Conservation (phyloP, 2,797 vertebrate genomes). For the Trematomus bernacchii region DNA sequence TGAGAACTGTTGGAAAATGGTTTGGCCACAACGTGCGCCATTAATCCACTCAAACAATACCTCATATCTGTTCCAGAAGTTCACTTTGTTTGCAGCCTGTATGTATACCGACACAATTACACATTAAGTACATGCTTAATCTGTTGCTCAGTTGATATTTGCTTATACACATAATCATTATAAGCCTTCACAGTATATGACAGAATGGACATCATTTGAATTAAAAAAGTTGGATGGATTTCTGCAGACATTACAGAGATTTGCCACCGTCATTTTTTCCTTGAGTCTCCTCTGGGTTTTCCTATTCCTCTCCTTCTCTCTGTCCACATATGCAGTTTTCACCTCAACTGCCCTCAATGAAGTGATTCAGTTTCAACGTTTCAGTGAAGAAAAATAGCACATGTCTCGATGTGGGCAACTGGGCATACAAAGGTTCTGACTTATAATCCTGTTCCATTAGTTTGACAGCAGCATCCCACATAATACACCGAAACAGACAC, state of each 20-base stretch:
- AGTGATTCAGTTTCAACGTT: conserved; percentile 48
- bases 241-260: conserved; percentile 45
- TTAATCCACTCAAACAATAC: conserved; percentile 51
- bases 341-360: conserved; percentile 38
- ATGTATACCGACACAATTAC: background rate
- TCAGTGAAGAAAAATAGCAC: conserved; percentile 35
- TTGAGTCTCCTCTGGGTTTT: conserved; percentile 43
- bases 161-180: conserved; percentile 35
- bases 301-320: conserved; percentile 19
- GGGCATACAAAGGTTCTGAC: conserved; percentile 41
- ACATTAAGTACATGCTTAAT: background rate
- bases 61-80: conserved; percentile 38
- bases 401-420: conserved; percentile 35
- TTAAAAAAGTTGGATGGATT: conserved; percentile 35
- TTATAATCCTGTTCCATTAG: conserved; percentile 31
- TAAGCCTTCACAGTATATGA: conserved; percentile 8
- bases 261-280: conserved; percentile 64
- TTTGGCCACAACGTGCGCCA: conserved; percentile 22
- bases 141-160: conserved; percentile 21
- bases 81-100: conserved; percentile 31
- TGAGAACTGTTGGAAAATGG: conserved; percentile 18
- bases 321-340: conserved; percentile 49
- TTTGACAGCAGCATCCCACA: conserved; percentile 33
- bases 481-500: conserved; percentile 5
- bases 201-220: conserved; percentile 43